phyloP scores from a whole-genome alignment of 1,140 invertebrate species.

The Nephila pilipes region DNA sequence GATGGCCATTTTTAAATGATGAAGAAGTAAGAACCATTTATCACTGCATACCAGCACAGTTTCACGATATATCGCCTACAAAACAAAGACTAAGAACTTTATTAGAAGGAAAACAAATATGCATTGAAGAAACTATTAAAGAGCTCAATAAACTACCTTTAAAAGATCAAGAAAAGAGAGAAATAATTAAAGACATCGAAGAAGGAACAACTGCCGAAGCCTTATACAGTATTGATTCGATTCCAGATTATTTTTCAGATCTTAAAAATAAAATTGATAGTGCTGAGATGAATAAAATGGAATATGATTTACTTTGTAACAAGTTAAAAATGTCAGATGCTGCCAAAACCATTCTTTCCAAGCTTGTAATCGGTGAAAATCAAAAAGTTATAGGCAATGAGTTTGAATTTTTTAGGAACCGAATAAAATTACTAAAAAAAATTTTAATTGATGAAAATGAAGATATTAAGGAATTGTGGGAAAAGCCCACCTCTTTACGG shows the following conservation, averaged over 20 bases:
- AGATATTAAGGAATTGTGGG: neutral
- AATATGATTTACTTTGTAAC: neutral
- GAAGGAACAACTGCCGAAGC: neutral
- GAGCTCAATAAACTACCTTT: neutral
- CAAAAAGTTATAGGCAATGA: neutral
- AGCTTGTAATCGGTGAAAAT: neutral
- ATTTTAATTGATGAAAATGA: conserved; percentile 48
- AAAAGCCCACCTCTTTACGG: neutral
- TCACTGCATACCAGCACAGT: neutral
- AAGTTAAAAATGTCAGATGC: neutral
- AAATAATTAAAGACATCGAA: neutral
- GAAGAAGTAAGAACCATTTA: neutral
- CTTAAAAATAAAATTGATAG: neutral
- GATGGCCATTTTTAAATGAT: neutral
- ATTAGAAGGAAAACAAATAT: neutral
- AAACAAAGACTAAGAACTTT: neutral
- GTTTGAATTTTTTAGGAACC: neutral
- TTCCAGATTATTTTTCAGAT: neutral
- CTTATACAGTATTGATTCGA: neutral
- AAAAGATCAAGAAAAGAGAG: neutral
- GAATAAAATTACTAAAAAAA: conserved; percentile 21
- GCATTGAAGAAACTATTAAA: neutral
- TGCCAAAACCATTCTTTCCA: neutral
- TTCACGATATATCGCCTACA: neutral
- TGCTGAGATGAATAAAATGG: neutral